Conservation (phyloP, 1,140 invertebrate species). For the Oedothorax gibbosus region DNA sequence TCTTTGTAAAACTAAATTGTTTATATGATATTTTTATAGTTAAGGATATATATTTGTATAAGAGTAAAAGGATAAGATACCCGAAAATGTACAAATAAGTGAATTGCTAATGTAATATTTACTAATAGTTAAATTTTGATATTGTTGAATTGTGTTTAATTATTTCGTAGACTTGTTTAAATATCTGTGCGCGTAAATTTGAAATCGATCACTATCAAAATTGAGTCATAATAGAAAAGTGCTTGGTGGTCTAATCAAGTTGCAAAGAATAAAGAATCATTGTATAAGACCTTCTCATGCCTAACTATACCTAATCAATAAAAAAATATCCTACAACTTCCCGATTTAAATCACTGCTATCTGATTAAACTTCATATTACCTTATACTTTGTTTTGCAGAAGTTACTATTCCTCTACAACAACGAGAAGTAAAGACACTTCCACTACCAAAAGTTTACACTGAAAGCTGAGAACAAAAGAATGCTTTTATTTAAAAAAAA, state of each 20-base stretch:
- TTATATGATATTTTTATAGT: background rate
- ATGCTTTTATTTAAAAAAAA: background rate
- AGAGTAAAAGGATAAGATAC: background rate
- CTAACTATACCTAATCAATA: slow-evolving; percentile 2
- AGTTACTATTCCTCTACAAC: slow-evolving; percentile 3
- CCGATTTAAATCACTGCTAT: background rate
- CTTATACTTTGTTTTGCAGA: too few species aligned
- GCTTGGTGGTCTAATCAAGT: slow-evolving; percentile 8
- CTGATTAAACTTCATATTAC: background rate
- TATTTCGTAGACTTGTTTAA: background rate
- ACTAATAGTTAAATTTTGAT: background rate
- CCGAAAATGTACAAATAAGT: background rate
- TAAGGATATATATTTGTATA: background rate
- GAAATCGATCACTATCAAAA: slow-evolving; percentile 26
- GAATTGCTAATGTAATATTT: background rate
- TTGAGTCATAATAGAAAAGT: slow-evolving; percentile 22
- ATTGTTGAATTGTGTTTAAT: background rate
- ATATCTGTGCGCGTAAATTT: slow-evolving; percentile 15
- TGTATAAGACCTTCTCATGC: background rate
- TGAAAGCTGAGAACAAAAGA: background rate
- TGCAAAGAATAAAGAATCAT: slow-evolving; percentile 5
- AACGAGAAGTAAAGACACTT: background rate
- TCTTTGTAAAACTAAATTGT: background rate
- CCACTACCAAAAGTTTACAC: background rate
- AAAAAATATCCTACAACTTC: slow-evolving; percentile 40